phyloP scores from a whole-genome alignment of 2,888 invertebrate species.

The Acleris sparsana region DNA sequence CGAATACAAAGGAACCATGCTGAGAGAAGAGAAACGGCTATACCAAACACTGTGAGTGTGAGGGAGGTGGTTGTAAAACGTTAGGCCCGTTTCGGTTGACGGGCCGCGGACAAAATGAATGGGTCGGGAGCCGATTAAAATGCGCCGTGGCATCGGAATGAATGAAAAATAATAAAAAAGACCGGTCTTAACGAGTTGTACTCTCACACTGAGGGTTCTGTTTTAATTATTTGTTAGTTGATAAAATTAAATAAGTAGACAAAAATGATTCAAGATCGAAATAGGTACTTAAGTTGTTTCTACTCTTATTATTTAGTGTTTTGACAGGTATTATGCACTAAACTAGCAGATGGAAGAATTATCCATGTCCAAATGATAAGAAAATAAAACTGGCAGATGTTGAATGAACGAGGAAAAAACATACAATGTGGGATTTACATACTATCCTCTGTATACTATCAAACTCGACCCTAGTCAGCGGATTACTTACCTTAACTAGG shows the following conservation, averaged over 20 bases:
- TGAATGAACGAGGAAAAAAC: too few species aligned
- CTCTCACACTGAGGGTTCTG: not conserved
- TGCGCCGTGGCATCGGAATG: constrained; percentile 71
- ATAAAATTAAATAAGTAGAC: not conserved
- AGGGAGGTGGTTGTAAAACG: constrained; percentile 58
- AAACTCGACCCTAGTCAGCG: too few species aligned
- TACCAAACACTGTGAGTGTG: constrained; percentile 35
- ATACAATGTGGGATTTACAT: too few species aligned
- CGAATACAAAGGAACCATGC: constrained; percentile 71
- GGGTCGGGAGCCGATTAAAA: constrained; percentile 75
- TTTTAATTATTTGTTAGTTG: not conserved
- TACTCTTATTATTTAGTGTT: too few species aligned
- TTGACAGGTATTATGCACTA: too few species aligned
- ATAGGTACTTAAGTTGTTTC: too few species aligned
- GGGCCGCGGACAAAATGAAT: constrained; percentile 79
- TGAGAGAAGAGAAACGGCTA: constrained; percentile 55
- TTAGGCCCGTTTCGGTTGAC: constrained; percentile 79
- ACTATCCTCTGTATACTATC: too few species aligned
- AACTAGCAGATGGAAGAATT: too few species aligned
- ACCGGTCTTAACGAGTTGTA: constrained; percentile 10
- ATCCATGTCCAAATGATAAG: too few species aligned
- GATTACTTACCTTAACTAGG: too few species aligned
- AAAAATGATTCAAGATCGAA: not conserved
- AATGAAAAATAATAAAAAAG: constrained; percentile 72
- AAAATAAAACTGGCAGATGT: too few species aligned